Evolutionary conservation across 2,113 vertebrate genomes (phyloP).

Genomic region (Cricetomys ansorgei): DNA sequence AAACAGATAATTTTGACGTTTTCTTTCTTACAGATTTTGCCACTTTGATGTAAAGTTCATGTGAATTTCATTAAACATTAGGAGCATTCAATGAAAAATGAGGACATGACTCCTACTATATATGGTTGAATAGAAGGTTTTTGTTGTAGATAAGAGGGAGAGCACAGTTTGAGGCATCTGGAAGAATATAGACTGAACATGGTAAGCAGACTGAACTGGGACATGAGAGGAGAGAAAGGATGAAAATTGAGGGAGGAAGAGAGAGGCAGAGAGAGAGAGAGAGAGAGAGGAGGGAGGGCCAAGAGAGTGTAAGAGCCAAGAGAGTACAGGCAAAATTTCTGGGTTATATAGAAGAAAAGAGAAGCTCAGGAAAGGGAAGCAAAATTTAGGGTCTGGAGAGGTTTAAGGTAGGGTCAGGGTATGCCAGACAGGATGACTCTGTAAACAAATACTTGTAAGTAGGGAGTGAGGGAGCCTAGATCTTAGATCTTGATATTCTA

Average conservation of each 20-base stretch:
- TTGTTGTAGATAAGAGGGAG: neutral
- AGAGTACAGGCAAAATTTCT: neutral
- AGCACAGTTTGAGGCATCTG: neutral
- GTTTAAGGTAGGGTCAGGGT: neutral
- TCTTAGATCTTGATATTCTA: neutral
- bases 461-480: neutral
- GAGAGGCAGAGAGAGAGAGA: neutral
- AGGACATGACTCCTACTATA: neutral
- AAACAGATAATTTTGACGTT: slow-evolving; percentile 1
- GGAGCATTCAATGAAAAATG: neutral
- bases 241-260: neutral
- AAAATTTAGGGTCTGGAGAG: neutral
- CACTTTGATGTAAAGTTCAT: neutral
- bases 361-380: neutral
- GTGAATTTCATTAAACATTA: neutral
- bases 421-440: neutral
- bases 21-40: neutral
- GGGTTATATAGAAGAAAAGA: neutral
- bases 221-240: neutral
- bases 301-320: neutral
- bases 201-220: neutral
- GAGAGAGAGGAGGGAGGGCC: neutral
- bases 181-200: neutral
- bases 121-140: neutral
- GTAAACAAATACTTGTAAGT: neutral